Conservation (phyloP, 64 coral and sea anemone species). For the Porites australiensis region DNA sequence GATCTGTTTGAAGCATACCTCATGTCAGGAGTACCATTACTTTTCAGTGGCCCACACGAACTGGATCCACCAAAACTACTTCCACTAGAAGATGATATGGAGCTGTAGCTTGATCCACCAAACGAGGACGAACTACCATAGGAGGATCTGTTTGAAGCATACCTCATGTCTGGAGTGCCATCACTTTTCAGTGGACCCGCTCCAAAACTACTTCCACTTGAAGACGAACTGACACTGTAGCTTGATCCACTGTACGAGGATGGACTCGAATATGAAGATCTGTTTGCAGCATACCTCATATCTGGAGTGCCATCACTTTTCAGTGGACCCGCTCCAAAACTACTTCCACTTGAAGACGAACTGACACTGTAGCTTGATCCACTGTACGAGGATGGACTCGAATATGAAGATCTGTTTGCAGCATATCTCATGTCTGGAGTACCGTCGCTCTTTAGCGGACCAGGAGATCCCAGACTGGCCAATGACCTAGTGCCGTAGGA, state of each 20-base stretch:
- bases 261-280: neutral
- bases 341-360: neutral
- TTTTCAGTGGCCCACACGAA: slow-evolving; percentile 23
- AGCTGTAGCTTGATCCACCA: slow-evolving; percentile 2
- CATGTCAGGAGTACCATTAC: slow-evolving; percentile 47
- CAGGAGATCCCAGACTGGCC: neutral
- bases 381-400: neutral
- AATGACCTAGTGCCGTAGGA: no score
- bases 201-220: neutral
- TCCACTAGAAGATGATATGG: neutral
- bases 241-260: neutral
- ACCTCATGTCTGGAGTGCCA: slow-evolving; percentile 58
- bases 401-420: neutral
- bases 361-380: neutral
- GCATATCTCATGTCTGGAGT: slow-evolving; percentile 54
- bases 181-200: slow-evolving; percentile 27
- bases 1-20: slow-evolving; percentile 27
- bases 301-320: slow-evolving; percentile 39
- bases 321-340: neutral
- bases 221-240: neutral
- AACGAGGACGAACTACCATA: neutral
- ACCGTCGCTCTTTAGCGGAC: slow-evolving; percentile 29
- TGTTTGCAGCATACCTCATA: slow-evolving; percentile 18
- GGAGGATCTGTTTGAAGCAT: slow-evolving; percentile 19
- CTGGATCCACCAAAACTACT: neutral